A percentile compares a stretch with the other conserved stretches of the same genome.
These are phyloP conservation scores for Tetraneura akinire DNA, from an alignment of 1,140 invertebrate species.

Conservation along the genomic window DNA sequence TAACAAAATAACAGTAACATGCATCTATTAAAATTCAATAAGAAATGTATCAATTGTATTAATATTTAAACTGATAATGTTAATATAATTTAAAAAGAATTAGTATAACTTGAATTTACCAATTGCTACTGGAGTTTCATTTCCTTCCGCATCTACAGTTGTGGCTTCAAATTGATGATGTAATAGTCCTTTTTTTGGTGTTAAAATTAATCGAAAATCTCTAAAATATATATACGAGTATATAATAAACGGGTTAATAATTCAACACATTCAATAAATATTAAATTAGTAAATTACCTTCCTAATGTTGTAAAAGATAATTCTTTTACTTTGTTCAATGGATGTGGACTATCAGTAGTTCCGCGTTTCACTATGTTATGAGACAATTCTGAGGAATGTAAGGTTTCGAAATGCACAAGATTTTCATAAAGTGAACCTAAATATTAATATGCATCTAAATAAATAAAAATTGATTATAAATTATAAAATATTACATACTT, in stretches of 20 bases:
- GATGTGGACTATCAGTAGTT: conserved; percentile 75
- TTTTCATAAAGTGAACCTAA: conserved; percentile 66
- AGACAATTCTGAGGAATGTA: conserved; percentile 72
- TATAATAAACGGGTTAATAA: too few species aligned
- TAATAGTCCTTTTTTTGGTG: conserved; percentile 78
- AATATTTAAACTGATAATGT: too few species aligned
- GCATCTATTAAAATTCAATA: too few species aligned
- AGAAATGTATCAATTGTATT: too few species aligned
- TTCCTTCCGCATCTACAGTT: conserved; percentile 78
- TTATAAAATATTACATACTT: neutral
- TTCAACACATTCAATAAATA: neutral
- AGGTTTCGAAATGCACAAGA: conserved; percentile 78
- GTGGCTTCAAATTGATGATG: conserved; percentile 89
- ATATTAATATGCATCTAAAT: conserved; percentile 49
- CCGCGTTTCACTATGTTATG: conserved; percentile 84
- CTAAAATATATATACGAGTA: conserved; percentile 62
- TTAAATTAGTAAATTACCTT: conserved; percentile 59
- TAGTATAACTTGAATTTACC: conserved; percentile 64
- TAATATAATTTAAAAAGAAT: too few species aligned
- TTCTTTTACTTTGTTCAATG: conserved; percentile 86
- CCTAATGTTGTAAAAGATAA: conserved; percentile 80
- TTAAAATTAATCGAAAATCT: conserved; percentile 81
- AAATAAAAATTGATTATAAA: too few species aligned
- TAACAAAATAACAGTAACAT: too few species aligned
- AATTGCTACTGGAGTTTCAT: conserved; percentile 79